These are phyloP conservation scores for Pimephales promelas DNA, from an alignment of 2,113 vertebrate genomes.

Conservation along the genomic window DNA sequence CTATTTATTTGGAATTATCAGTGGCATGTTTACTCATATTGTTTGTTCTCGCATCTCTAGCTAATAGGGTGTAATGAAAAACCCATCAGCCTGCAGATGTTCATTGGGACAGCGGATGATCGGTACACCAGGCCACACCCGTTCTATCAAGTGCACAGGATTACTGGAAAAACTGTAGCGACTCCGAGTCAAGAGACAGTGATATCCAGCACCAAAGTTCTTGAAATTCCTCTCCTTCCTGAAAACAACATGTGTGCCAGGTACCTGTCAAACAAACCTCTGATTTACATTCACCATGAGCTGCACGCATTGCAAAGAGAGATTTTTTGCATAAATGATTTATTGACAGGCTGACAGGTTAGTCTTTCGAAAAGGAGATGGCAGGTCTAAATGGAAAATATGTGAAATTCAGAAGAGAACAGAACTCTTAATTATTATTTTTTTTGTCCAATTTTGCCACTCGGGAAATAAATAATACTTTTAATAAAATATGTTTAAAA, in stretches of 20 bases:
- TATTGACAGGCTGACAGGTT: not conserved
- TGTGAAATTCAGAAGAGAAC: not conserved
- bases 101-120: constrained; percentile 96
- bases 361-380: constrained; percentile 22
- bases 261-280: constrained; percentile 68
- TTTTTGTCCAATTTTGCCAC: not conserved
- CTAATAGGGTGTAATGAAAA: constrained; percentile 86
- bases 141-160: constrained; percentile 96
- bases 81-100: constrained; percentile 87
- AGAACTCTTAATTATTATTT: not conserved
- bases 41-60: constrained; percentile 68
- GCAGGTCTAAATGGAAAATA: not conserved
- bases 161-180: constrained; percentile 94
- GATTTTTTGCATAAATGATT: constrained; percentile 30
- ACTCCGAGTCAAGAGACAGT: constrained; percentile 90
- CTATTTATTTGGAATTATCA: not conserved
- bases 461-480: not conserved
- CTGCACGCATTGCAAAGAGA: constrained; percentile 5
- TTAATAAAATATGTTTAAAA: not conserved
- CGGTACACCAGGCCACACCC: constrained; percentile 88
- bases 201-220: constrained; percentile 82
- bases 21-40: not conserved
- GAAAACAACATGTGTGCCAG: constrained; percentile 93
- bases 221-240: constrained; percentile 94
- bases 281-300: constrained; percentile 40